Base-by-base conservation (phyloP, 2,113 vertebrate genomes). In the Colius striatus region DNA sequence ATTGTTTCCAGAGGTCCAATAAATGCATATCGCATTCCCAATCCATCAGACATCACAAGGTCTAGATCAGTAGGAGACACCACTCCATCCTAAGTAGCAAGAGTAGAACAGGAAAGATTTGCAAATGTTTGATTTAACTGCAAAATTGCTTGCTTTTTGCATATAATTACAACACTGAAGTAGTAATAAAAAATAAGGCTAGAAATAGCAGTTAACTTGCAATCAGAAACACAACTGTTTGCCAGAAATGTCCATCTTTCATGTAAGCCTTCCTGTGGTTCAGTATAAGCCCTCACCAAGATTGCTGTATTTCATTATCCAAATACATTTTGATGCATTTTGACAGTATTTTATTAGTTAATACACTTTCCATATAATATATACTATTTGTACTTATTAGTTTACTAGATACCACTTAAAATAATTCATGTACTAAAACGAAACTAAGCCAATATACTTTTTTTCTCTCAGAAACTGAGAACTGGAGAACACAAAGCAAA, bases 1-100 rank as follows among this genome's bases (percentile, higher is more conserved):
- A 99, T 99, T 3, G 99, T 99, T 97, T 99, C 99, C 98, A 99
- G 98, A 70, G 99, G 99, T 93, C 99, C 99, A 5, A 99, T 98
- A 95, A 99, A 99, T 8, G 99, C 99, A 0, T 99, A 99, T 57
- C 99, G 98, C 99, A 99, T 99, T 95, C 99, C 99, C 92, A 99
- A 90, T 53, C 99, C 99, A 89, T 99, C 99, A 73, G 99, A 99
- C 99, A 99, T 99, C 97, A 99, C 99, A 76, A 99, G 97, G 97
- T 99, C 99, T 65, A 99, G 98, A 96, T 99, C 99, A 65, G 97
- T 95, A 16, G 99, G 98, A 74, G 99, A 99, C 82, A 99, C 97
- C 45, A 99, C 30, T 83, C 98, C 99, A n/a, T 99, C 99, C 99
- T 99, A 94, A 77, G 87, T 13, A 89, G 27, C 48, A 94, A 92